A percentile compares a stretch with the other conserved stretches of the same genome.
These are phyloP conservation scores for Nebria ingens DNA, from an alignment of 1,140 invertebrate genomes.

Conservation along the genomic window DNA sequence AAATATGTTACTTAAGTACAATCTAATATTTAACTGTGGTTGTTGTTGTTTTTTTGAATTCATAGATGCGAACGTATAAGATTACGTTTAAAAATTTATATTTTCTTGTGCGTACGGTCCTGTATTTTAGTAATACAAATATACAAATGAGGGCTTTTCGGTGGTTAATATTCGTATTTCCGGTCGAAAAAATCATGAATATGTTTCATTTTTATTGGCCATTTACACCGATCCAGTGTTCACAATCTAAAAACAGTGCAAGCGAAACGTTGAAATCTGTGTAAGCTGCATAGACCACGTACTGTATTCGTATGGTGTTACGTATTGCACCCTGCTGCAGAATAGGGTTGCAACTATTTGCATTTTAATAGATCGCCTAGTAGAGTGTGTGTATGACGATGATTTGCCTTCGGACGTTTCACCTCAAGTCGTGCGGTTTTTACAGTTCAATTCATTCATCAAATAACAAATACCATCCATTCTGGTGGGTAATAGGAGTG, in stretches of 20 bases:
- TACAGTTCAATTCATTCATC: constrained; percentile 5
- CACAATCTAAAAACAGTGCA: constrained; percentile 22
- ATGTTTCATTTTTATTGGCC: constrained; percentile 36
- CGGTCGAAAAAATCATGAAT: constrained; percentile 35
- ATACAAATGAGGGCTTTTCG: background rate
- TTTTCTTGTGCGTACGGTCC: too few species aligned
- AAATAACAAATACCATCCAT: background rate
- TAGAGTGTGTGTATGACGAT: too few species aligned
- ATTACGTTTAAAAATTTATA: too few species aligned
- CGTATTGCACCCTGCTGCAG: constrained; percentile 14
- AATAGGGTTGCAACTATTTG: constrained; percentile 27
- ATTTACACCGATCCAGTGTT: constrained; percentile 29
- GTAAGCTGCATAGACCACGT: background rate
- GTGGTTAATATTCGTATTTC: constrained; percentile 30
- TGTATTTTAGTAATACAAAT: too few species aligned
- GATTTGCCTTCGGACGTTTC: background rate
- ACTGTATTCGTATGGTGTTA: constrained; percentile 14
- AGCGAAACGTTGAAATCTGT: constrained; percentile 12
- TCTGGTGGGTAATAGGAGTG: background rate
- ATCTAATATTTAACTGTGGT: too few species aligned
- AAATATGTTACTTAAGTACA: too few species aligned
- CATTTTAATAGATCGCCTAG: constrained; percentile 30
- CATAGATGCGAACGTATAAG: too few species aligned
- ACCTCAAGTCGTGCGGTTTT: constrained; percentile 3
- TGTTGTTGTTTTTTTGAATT: too few species aligned